These are phyloP conservation scores for Cyrtodaria siliqua DNA, from an alignment of 2,888 invertebrate species.

Conservation along the genomic window DNA sequence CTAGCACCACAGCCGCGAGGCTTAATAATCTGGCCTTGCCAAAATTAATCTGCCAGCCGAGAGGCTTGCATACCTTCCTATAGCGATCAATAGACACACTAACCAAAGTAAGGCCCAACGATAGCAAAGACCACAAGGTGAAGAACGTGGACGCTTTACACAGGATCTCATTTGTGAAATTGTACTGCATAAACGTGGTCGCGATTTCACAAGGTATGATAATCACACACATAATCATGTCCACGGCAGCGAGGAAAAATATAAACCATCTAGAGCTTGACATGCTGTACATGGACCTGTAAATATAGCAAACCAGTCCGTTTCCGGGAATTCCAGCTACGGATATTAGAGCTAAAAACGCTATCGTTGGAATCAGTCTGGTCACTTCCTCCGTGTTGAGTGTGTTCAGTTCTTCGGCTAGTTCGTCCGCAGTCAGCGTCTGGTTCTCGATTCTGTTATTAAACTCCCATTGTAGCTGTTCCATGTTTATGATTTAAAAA, in stretches of 20 bases:
- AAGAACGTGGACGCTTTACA: conserved; percentile 59
- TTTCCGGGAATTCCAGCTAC: conserved; percentile 66
- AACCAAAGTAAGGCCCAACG: conserved; percentile 55
- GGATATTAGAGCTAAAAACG: conserved; percentile 51
- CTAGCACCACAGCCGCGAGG: conserved; percentile 33
- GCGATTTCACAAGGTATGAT: conserved; percentile 63
- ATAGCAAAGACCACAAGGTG: conserved; percentile 48
- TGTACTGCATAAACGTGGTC: conserved; percentile 59
- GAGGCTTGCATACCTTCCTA: conserved; percentile 71
- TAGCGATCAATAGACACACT: conserved; percentile 71
- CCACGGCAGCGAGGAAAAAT: conserved; percentile 62
- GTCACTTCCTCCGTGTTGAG: conserved; percentile 59
- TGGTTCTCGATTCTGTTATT: neutral
- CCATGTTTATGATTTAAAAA: neutral
- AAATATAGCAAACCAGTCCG: conserved; percentile 65
- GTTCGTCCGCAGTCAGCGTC: neutral
- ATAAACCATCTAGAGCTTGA: conserved; percentile 69
- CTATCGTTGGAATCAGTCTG: conserved; percentile 55
- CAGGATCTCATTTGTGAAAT: conserved; percentile 41
- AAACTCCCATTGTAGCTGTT: neutral
- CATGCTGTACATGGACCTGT: conserved; percentile 53
- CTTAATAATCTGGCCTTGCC: conserved; percentile 57
- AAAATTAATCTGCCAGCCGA: conserved; percentile 70
- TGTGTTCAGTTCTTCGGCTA: conserved; percentile 30
- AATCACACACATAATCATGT: conserved; percentile 61